phyloP scores from a whole-genome alignment of 2,797 vertebrate genomes.

The Selene dorsalis region DNA sequence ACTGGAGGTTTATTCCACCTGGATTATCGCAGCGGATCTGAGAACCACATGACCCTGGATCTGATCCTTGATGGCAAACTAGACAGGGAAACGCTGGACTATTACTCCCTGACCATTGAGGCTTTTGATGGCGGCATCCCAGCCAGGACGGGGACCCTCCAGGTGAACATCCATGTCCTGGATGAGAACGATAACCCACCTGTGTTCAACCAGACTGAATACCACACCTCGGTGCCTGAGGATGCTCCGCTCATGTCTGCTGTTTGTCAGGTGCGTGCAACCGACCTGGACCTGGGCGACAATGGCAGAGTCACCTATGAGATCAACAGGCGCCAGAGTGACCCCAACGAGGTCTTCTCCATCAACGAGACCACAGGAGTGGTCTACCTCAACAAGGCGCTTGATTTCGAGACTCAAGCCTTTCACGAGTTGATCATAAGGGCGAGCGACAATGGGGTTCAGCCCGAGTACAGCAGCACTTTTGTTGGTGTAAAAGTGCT shows the following conservation, averaged over 20 bases:
- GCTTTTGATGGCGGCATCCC: slow-evolving; percentile 92
- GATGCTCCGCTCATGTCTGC: slow-evolving; percentile 79
- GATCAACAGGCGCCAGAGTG: slow-evolving; percentile 85
- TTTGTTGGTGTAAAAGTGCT: slow-evolving; percentile 88
- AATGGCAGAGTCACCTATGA: slow-evolving; percentile 88
- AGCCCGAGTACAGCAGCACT: slow-evolving; percentile 88
- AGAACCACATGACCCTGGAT: slow-evolving; percentile 78
- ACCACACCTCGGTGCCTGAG: slow-evolving; percentile 86
- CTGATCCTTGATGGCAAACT: slow-evolving; percentile 85
- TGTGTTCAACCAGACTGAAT: slow-evolving; percentile 87
- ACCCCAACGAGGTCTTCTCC: slow-evolving; percentile 81
- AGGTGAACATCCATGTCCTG: slow-evolving; percentile 84
- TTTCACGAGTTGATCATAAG: slow-evolving; percentile 89
- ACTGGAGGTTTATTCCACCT: slow-evolving; percentile 76
- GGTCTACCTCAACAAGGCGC: slow-evolving; percentile 84
- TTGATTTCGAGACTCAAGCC: slow-evolving; percentile 89
- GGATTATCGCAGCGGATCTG: slow-evolving; percentile 69
- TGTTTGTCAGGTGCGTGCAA: slow-evolving; percentile 88
- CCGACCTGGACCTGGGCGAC: slow-evolving; percentile 87
- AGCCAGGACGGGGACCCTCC: slow-evolving; percentile 82
- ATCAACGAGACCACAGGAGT: slow-evolving; percentile 87
- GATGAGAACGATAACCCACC: slow-evolving; percentile 96
- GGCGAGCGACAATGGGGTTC: slow-evolving; percentile 87
- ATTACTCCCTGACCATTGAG: slow-evolving; percentile 86
- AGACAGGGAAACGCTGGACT: slow-evolving; percentile 86